Base-by-base conservation (phyloP, 2,113 vertebrate genomes). In the Scartelaos histophorus region DNA sequence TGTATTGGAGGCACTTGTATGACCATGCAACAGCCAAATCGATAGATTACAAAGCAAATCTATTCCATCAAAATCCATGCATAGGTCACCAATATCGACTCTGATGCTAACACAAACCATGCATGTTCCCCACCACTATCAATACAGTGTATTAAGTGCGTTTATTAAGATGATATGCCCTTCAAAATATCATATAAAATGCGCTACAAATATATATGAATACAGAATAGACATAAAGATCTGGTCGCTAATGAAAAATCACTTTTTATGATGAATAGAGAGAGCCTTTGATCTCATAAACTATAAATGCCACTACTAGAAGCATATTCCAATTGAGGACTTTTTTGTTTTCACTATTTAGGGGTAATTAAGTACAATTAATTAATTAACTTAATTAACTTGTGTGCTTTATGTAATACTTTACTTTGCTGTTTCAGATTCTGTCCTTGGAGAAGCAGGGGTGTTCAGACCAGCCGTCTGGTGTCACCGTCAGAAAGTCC, bases 401-500 rank as follows among this genome's bases (percentile, higher is more conserved):
- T 24, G 56, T 58, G 19, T 58, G 22, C 3, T 13, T 58, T 58
- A 58, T 58, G 22, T 21, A 56, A 56, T 35, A 19, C 60, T 35
- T 34, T 17, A 43, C 9, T 65, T 25, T 64, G 5, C 57, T 2
- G 11, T 12, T 67, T 1, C 64, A 98, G 98, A 91, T 99, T 25
- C 95, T 99, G 69, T 94, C 91, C 74, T 87, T 97, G 58, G 95
- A 97, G 89, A 97, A 94, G 74, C 95, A 87, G 80, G 81, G 87
- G 7, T 90, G 93, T 46, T 92, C 95, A 35, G 94, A 95, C 79
- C 91, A 95, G 79, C 96, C 95, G 12, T 96, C 97, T 45, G 93
- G 94, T 3, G 95, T 96, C 67, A 95, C 93, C 88, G 94, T 98
- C 0, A 95, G 95, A 77, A 96, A 95, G 71, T 93, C 94, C 0